Conservation (phyloP, 2,888 invertebrate species). For the Diplazon laetatorius region DNA sequence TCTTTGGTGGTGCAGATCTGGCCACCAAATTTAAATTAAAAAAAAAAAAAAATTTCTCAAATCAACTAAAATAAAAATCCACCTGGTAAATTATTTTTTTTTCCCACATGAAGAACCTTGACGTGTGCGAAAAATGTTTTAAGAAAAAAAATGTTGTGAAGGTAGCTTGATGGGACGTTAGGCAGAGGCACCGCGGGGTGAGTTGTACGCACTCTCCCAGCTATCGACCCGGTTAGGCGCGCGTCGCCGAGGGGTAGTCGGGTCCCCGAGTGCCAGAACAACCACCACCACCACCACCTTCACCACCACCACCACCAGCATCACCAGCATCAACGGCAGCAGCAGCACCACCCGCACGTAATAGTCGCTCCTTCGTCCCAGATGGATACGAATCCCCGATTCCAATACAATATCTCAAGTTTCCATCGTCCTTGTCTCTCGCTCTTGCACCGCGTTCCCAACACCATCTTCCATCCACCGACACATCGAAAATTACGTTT, state of each 20-base stretch:
- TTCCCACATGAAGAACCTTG: no score
- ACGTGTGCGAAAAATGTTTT: no score
- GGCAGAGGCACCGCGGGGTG: slow-evolving; percentile 60
- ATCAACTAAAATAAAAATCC: no score
- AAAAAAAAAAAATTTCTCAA: no score
- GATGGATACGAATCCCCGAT: slow-evolving; percentile 67
- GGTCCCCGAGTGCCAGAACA: slow-evolving; percentile 54
- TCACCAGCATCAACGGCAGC: slow-evolving; percentile 36
- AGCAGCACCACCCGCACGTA: slow-evolving; percentile 50
- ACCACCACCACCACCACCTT: slow-evolving; percentile 29
- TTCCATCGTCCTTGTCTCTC: slow-evolving; percentile 24
- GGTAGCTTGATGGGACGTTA: slow-evolving; percentile 57
- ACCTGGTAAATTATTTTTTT: no score
- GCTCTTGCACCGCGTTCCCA: background rate
- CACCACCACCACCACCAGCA: slow-evolving; percentile 34
- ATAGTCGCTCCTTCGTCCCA: slow-evolving; percentile 68
- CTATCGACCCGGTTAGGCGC: slow-evolving; percentile 77
- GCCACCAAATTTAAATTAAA: no score
- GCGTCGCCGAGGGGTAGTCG: slow-evolving; percentile 56
- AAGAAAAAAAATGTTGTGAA: slow-evolving; percentile 38
- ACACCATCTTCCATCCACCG: slow-evolving; percentile 4
- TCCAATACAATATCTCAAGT: slow-evolving; percentile 57
- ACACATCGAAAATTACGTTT: no score
- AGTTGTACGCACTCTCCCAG: slow-evolving; percentile 79
- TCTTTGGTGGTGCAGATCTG: no score